phyloP scores from a whole-genome alignment of 2,797 vertebrate species.

The Characodon lateralis region DNA sequence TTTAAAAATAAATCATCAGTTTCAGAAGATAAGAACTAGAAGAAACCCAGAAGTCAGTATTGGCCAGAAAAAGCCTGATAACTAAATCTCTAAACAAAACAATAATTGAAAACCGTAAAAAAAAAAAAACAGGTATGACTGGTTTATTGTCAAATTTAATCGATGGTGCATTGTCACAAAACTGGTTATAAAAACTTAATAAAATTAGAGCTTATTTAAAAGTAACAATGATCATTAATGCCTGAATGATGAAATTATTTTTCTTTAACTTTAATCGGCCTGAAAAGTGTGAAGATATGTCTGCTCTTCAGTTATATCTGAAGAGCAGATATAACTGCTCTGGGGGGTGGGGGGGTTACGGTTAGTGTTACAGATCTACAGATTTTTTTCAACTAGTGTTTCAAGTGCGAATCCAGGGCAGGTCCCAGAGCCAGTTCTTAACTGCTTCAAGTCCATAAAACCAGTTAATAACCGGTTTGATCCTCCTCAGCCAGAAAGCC shows the following conservation, averaged over 20 bases:
- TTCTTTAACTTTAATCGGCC: too few relatives aligned
- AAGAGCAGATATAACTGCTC: too few relatives aligned
- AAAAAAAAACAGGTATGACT: too few relatives aligned
- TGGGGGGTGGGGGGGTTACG: too few relatives aligned
- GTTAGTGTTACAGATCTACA: too few relatives aligned
- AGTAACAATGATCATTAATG: too few relatives aligned
- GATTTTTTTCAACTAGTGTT: too few relatives aligned
- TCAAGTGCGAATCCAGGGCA: neutral
- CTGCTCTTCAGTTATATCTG: too few relatives aligned
- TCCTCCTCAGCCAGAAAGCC: neutral
- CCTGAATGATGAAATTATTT: too few relatives aligned
- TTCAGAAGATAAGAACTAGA: neutral
- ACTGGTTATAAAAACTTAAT: neutral
- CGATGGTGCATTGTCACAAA: neutral
- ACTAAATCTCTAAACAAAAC: neutral
- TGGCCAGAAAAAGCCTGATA: neutral
- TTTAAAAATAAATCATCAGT: neutral
- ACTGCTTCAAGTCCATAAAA: neutral
- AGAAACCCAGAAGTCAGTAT: neutral
- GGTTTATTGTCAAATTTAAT: neutral
- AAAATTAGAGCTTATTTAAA: neutral
- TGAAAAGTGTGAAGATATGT: too few relatives aligned
- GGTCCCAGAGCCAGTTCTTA: neutral
- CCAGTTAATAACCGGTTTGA: neutral
- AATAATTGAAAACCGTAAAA: neutral